Evolutionary conservation across 2,888 invertebrate genomes (phyloP), one percentile per base, ranked within the genome.

Genomic region (Nipponacmea schrenckii): DNA sequence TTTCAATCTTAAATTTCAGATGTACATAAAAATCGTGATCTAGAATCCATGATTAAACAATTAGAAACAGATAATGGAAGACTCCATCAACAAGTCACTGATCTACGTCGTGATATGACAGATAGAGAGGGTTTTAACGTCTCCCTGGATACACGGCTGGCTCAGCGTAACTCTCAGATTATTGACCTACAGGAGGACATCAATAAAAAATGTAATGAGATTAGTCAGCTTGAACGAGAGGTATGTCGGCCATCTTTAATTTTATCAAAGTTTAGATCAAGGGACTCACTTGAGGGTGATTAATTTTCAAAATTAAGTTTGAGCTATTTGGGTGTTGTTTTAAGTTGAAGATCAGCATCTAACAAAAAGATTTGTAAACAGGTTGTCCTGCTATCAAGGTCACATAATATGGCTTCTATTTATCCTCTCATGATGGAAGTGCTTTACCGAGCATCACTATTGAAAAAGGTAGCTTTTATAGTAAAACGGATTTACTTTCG

Each of bases 161-260:
- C 78, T 45, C 85, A 86, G 69, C 76, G 84, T 7, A 85, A 85
- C 48, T 69, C 78, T 20, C 86, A 85, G 70, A 77, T 85, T 39
- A 79, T 82, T 12, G 85, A 86, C 63, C 79, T 86, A 2, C 86
- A 86, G 75, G 83, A 84, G 65, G 84, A 86, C 56, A 74, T 83
- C 27, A 81, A 80, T 74, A 77, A 80, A 15, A 84, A 83, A 56
- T 78, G 79, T 46, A 72, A 77, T 15, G 79, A 81, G 17, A 77
- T 83, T 31, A 77, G 79, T 12, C 74, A 73, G 48, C 73, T 85
- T 31, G 85, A 85, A 71, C 76, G 83, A 74, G 83, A 86, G 81
- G 84, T 86, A 67, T 67, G 73, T 24, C 39, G 10, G 39, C 39
- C 39, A 39, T 39, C 39, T 39, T 39, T 39, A 39, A 8, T 39